These are phyloP conservation scores for Oxygymnocypris stewartii DNA, from an alignment of 2,113 vertebrate species.

Conservation along the genomic window DNA sequence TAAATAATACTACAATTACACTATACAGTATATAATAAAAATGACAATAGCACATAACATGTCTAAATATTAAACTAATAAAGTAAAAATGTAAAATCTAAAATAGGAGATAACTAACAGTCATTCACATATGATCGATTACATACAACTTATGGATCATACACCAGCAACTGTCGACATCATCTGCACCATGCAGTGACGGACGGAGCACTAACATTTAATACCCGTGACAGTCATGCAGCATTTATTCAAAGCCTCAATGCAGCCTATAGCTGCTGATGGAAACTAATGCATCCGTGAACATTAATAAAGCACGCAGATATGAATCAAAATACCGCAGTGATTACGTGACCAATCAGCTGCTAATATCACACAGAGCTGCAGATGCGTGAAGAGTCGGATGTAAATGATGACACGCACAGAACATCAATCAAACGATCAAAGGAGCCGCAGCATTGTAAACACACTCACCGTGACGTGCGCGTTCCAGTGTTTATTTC, in stretches of 20 bases:
- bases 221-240: background rate
- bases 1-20: too few species aligned
- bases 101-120: background rate
- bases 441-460: background rate
- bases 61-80: too few species aligned
- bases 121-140: background rate
- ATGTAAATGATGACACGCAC: background rate
- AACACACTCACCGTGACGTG: conserved; percentile 33
- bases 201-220: background rate
- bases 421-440: background rate
- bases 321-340: background rate
- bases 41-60: too few species aligned
- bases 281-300: background rate
- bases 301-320: background rate
- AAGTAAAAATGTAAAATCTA: too few species aligned
- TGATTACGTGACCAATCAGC: background rate
- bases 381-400: background rate
- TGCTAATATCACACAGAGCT: background rate
- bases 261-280: background rate
- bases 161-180: background rate
- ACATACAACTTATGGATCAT: background rate
- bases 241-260: background rate
- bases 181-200: conserved; percentile 1
- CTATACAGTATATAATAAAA: too few species aligned
- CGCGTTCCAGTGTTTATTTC: background rate